Conservation (phyloP, 2,888 invertebrate genomes). For the Melolontha melolontha region DNA sequence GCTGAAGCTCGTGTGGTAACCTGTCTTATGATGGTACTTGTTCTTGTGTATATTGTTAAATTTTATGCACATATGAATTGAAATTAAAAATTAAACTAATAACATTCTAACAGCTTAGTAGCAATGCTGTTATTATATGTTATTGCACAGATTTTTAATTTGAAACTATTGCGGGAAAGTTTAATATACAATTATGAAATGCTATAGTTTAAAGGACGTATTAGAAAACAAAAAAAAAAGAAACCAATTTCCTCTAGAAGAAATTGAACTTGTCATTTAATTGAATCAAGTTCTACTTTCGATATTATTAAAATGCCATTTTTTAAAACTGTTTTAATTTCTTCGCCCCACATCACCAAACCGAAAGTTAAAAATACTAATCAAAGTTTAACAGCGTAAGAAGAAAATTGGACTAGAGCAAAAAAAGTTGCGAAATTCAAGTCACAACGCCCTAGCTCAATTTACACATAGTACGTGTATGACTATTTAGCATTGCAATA, state of each 20-base stretch:
- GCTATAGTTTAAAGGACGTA: background rate
- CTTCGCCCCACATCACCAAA: constrained; percentile 14
- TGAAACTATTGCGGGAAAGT: no score
- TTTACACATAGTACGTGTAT: background rate
- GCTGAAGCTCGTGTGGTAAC: no score
- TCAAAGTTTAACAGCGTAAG: background rate
- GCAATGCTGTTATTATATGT: no score
- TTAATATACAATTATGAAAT: background rate
- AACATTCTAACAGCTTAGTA: no score
- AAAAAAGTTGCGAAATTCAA: constrained; percentile 20
- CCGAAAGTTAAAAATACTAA: constrained; percentile 21
- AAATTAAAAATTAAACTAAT: no score
- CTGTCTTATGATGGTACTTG: no score
- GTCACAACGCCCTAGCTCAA: background rate
- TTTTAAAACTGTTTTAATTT: constrained; percentile 25
- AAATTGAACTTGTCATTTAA: constrained; percentile 2
- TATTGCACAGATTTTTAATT: no score
- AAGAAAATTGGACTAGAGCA: constrained; percentile 19
- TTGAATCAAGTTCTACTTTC: constrained; percentile 19
- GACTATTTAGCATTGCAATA: no score
- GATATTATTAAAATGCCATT: background rate
- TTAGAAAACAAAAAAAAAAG: background rate
- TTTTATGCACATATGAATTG: no score
- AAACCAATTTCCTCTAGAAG: background rate
- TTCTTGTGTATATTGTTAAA: no score